Evolutionary conservation across 2,113 vertebrate species (phyloP), one percentile per base, ranked within the genome.

Genomic region (Crotalus viridis): DNA sequence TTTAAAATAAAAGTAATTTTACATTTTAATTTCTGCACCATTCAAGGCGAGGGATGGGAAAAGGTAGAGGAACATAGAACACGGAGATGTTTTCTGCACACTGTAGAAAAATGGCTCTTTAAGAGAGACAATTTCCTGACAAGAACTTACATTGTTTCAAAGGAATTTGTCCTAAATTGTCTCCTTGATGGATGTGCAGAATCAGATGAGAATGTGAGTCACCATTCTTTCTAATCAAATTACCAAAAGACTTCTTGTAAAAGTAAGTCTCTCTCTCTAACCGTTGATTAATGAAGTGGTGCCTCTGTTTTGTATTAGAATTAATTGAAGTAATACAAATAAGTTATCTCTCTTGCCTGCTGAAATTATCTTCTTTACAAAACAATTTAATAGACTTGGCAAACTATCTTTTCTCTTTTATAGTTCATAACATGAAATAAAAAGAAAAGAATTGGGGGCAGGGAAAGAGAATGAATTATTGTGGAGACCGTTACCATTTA

Each of bases 1-100:
- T 98, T 98, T 98, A 98, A 98, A 98, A 98, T 98, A 98, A 98
- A 98, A 98, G 98, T 98, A 98, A 98, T 98, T 98, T 98, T 98
- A 98, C 97, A 97, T 98, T 98, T 98, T 98, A 98, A 98, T 98
- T 98, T 98, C 97, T 98, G 97, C 97, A 97, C 98, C 97, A 97
- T 98, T 98, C 95, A 85, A 61, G 95, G 96, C 94, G 96, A 97
- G 96, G 96, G 95, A 96, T 94, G 92, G 95, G 95, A 93, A 95
- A 94, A 94, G 95, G 96, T 97, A 97, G 96, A 95, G 97, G 97
- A 97, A 98, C 97, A 97, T 97, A 97, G 97, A 97, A 96, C 96
- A 92, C 95, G 97, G 97, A 98, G 98, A 97, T 97, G 97, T 97
- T 97, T 94, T 96, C 91, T 92, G 89, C 96, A 92, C 95, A 93